Conservation (phyloP, 2,888 invertebrate species). For the Onchidella celtica region DNA sequence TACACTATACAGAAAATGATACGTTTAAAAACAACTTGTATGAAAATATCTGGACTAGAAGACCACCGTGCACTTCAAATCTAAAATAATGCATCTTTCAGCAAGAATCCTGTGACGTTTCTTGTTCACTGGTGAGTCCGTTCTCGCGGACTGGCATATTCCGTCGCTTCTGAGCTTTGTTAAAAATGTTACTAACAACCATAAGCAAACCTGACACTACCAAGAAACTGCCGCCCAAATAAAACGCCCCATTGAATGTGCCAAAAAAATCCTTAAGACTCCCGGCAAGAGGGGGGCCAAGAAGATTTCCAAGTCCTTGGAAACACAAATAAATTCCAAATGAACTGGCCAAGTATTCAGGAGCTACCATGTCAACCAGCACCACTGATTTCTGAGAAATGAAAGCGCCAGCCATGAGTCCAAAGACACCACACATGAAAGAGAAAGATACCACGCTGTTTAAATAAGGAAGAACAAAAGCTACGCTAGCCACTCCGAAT, state of each 20-base stretch:
- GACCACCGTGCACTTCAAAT: too few species aligned
- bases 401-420: slow-evolving; percentile 65
- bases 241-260: slow-evolving; percentile 53
- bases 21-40: too few species aligned
- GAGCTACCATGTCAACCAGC: slow-evolving; percentile 69
- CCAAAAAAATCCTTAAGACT: slow-evolving; percentile 53
- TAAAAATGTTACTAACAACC: slow-evolving; percentile 52
- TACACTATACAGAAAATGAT: too few species aligned
- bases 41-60: too few species aligned
- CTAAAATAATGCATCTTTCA: too few species aligned
- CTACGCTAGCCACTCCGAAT: slow-evolving; percentile 58
- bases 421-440: slow-evolving; percentile 60
- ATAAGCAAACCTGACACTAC: slow-evolving; percentile 45
- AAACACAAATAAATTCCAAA: slow-evolving; percentile 68
- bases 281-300: slow-evolving; percentile 71
- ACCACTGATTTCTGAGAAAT: slow-evolving; percentile 73
- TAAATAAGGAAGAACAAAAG: slow-evolving; percentile 60
- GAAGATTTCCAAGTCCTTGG: slow-evolving; percentile 66
- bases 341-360: slow-evolving; percentile 65
- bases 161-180: too few species aligned
- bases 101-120: too few species aligned
- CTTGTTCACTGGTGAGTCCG: too few species aligned
- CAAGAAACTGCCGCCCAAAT: slow-evolving; percentile 51
- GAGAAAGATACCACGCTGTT: slow-evolving; percentile 56
- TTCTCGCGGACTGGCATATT: too few species aligned